Base-by-base conservation (phyloP, 2,113 vertebrate species). In the Oxygymnocypris stewartii region DNA sequence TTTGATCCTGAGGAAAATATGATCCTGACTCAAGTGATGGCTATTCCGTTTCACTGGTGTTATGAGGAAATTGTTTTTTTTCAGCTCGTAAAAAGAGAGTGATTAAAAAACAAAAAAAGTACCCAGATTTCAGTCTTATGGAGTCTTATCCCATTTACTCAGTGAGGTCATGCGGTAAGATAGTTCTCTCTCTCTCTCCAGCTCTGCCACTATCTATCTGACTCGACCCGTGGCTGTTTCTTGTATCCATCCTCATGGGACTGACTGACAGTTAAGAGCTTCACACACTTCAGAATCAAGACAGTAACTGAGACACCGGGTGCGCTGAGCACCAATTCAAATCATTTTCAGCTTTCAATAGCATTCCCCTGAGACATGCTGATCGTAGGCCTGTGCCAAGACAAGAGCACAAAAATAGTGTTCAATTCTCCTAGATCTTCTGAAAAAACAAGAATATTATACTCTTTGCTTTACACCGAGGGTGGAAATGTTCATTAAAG, bases 71-170 rank as follows among this genome's bases (percentile, higher is more conserved):
- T 31, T 31, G 28, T 31, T 6, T 25, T 61, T 80, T 42, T 54
- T 7, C 59, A 65, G 13, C 57, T 80, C 8, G 44, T 57, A 63
- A 18, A 74, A 79, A 76, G 13, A 35, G 59, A 61, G 54, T 51
- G 69, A 84, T 86, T 57, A 89, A 25, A 86, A 84, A 79, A 69
- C 42, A 31, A 65, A 73, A 79, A 87, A 1, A 25, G 40, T 71
- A 31, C n/a, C 84, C 84, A 65, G 73, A 85, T 87, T 74, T 54
- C 78, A 85, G 51, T 11, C 28, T 31, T 31, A 31, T 76, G n/a
- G 49, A 37, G 79, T 76, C 77, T 51, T 85, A 71, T 89, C 85
- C 85, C 85, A 86, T 89, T 87, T 85, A 86, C n/a, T 83, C 40
- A 85, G 63, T 79, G 79, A 87, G 86, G 31, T 89, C 79, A 83